Percentiles rank a stretch among this genome's conserved stretches.
These are phyloP conservation scores for Rhegmatorhina hoffmannsi DNA, from an alignment of 2,113 vertebrate species.

Conservation along the genomic window DNA sequence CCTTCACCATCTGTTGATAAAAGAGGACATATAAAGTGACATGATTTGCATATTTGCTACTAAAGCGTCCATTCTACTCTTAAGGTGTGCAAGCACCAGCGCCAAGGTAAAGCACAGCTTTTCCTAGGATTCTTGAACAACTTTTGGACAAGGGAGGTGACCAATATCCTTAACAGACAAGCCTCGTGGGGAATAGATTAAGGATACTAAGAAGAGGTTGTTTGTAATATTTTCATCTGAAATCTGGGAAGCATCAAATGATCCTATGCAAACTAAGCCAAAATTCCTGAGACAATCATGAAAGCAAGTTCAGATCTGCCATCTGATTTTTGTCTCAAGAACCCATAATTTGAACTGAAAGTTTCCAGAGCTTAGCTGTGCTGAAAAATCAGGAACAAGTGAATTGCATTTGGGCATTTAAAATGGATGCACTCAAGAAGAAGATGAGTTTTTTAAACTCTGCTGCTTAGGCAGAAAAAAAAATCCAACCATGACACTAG, in stretches of 20 bases:
- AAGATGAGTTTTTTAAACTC: not conserved
- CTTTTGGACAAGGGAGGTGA: not conserved
- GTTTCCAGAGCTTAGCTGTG: not conserved
- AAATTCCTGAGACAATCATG: not conserved
- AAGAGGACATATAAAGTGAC: not conserved
- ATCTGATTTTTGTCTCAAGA: not conserved
- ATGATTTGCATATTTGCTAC: not conserved
- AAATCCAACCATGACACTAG: not conserved
- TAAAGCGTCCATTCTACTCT: not conserved
- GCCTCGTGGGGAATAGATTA: not conserved
- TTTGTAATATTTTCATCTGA: not conserved
- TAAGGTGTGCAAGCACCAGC: not conserved
- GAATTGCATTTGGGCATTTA: not conserved
- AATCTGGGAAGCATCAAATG: not conserved
- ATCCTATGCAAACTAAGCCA: not conserved
- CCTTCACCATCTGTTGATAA: not conserved
- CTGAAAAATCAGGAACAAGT: not conserved
- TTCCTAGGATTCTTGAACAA: not conserved
- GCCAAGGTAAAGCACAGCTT: not conserved
- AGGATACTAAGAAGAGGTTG: not conserved
- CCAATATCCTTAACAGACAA: not conserved
- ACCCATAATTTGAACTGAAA: not conserved
- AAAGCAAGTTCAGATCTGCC: not conserved
- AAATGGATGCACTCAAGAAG: not conserved
- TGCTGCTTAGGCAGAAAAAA: not conserved